Evolutionary conservation across 2,113 vertebrate species (phyloP).

Genomic region (Hippocampus guttulatus): DNA sequence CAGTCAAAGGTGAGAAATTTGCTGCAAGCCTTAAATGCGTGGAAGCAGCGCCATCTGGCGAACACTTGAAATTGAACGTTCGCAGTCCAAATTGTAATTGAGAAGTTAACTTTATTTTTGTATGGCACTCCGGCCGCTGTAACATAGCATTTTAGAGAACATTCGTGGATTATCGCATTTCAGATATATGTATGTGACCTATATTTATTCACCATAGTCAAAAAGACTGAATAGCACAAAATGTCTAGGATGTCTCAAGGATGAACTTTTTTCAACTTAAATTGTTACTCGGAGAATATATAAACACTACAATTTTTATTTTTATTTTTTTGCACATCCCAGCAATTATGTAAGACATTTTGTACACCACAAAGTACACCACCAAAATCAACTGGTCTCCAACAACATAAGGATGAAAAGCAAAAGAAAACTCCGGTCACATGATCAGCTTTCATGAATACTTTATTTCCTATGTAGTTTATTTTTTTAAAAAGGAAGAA

Average conservation of each 20-base stretch:
- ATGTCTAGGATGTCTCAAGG: not conserved
- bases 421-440: not conserved
- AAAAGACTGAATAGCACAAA: not conserved
- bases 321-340: no score
- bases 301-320: not conserved
- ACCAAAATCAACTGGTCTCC: not conserved
- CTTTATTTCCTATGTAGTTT: constrained; percentile 56
- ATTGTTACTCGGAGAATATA: not conserved
- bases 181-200: no score
- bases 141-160: no score
- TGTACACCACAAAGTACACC: no score
- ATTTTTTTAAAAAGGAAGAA: constrained; percentile 71
- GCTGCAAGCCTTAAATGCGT: not conserved
- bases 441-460: constrained; percentile 21
- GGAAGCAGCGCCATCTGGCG: not conserved
- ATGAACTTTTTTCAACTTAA: not conserved
- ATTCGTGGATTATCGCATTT: no score
- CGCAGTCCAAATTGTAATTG: not conserved
- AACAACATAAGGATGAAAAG: not conserved
- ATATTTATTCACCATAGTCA: no score
- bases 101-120: not conserved
- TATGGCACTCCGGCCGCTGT: no score
- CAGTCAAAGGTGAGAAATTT: not conserved
- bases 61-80: not conserved
- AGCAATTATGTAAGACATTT: no score